Percentiles rank a stretch among this genome's conserved stretches.
Evolutionary conservation across 2,113 vertebrate species (phyloP).

Genomic region (Tachysurus vachellii): DNA sequence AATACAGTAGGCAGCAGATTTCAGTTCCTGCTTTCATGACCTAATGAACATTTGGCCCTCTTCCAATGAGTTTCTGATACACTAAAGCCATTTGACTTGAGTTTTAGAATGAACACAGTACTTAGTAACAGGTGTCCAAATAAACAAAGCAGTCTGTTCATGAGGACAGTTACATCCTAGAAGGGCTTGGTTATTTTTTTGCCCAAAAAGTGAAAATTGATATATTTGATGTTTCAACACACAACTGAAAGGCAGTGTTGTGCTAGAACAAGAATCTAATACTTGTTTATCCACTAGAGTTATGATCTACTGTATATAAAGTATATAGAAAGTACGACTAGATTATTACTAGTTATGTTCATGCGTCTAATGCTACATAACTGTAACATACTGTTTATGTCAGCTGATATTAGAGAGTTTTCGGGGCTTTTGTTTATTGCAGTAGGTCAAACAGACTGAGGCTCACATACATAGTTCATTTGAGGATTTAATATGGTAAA

Average conservation of each 20-base stretch:
- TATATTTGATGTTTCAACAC: neutral
- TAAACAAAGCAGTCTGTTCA: neutral
- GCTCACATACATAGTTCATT: neutral
- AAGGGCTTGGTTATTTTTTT: neutral
- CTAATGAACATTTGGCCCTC: neutral
- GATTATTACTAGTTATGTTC: neutral
- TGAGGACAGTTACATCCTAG: neutral
- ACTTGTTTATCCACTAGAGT: neutral
- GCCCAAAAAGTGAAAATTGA: neutral
- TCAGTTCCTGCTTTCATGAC: neutral
- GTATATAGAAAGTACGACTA: neutral
- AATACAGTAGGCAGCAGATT: neutral
- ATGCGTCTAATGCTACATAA: neutral
- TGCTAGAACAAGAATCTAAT: neutral
- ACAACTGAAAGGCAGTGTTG: neutral
- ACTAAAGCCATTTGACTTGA: neutral
- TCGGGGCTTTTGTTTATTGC: neutral
- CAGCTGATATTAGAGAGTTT: neutral
- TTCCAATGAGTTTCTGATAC: neutral
- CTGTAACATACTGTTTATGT: neutral
- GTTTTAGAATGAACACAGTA: neutral
- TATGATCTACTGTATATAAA: neutral
- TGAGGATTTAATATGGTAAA: neutral
- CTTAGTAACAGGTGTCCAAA: neutral
- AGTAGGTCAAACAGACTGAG: neutral